phyloP scores from a whole-genome alignment of 1,140 invertebrate species.

The Scaptomyza hsui region DNA sequence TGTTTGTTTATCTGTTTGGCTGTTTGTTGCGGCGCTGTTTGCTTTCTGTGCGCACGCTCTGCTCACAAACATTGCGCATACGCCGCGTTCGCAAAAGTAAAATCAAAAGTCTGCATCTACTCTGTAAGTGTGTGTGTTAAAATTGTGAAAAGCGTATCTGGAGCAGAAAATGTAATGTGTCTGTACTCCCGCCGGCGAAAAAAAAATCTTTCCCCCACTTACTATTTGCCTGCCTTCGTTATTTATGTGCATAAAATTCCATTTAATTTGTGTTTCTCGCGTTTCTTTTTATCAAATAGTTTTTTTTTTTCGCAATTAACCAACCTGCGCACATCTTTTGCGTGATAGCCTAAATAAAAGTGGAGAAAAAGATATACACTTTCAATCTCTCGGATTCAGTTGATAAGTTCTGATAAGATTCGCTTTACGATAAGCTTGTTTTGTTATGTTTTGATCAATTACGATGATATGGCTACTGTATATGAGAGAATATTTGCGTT shows the following conservation, averaged over 20 bases:
- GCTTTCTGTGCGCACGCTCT: slow-evolving; percentile 44
- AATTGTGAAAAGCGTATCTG: slow-evolving; percentile 80
- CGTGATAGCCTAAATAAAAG: slow-evolving; percentile 17
- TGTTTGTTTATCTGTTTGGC: slow-evolving; percentile 44
- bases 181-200: slow-evolving; percentile 35
- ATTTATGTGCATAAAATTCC: slow-evolving; percentile 47
- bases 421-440: slow-evolving; percentile 26
- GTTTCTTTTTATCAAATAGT: slow-evolving; percentile 1
- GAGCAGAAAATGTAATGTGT: slow-evolving; percentile 79
- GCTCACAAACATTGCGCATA: slow-evolving; percentile 74
- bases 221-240: slow-evolving; percentile 19
- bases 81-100: slow-evolving; percentile 68
- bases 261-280: slow-evolving; percentile 18
- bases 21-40: slow-evolving; percentile 41
- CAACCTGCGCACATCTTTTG: slow-evolving; percentile 18
- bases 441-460: slow-evolving; percentile 2
- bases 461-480: no score
- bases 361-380: background rate
- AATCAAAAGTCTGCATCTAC: slow-evolving; percentile 57
- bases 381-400: no score
- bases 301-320: slow-evolving; percentile 38
- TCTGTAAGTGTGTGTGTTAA: slow-evolving; percentile 45
- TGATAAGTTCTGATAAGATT: slow-evolving; percentile 22
- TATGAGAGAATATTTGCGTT: background rate
- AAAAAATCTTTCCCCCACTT: background rate